phyloP scores from a whole-genome alignment of 2,888 invertebrate genomes.

The Eretmocerus hayati region DNA sequence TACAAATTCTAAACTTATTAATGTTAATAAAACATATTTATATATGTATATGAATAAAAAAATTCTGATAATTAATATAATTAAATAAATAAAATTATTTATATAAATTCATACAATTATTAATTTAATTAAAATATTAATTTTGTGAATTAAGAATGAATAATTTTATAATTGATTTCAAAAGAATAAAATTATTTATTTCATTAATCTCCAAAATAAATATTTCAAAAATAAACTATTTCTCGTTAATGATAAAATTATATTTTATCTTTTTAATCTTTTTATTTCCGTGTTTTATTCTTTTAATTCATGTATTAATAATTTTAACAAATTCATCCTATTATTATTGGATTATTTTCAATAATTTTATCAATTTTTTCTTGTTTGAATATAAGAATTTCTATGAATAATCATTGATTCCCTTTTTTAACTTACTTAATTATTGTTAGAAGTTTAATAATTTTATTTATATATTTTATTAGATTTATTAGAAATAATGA shows the following conservation, averaged over 20 bases:
- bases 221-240: conserved; percentile 61
- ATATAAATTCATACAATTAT: conserved; percentile 46
- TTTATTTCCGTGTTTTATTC: conserved; percentile 48
- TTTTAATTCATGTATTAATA: conserved; percentile 52
- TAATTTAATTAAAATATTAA: conserved; percentile 62
- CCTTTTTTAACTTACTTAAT: conserved; percentile 58
- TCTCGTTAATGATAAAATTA: conserved; percentile 51
- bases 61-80: conserved; percentile 50
- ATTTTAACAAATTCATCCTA: conserved; percentile 47
- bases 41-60: conserved; percentile 50
- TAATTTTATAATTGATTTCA: conserved; percentile 55
- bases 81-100: conserved; percentile 48
- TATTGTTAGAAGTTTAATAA: conserved; percentile 58
- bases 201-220: conserved; percentile 66
- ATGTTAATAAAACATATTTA: conserved; percentile 39
- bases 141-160: conserved; percentile 63
- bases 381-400: conserved; percentile 46
- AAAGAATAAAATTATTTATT: conserved; percentile 52
- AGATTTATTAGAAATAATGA: conserved; percentile 51
- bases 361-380: conserved; percentile 51
- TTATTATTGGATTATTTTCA: conserved; percentile 53
- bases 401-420: conserved; percentile 52
- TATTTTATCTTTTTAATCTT: conserved; percentile 55
- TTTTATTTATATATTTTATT: conserved; percentile 60
- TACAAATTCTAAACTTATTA: conserved; percentile 58